These are phyloP conservation scores for Morpho deidamia DNA, from an alignment of 2,888 invertebrate species.

Conservation along the genomic window DNA sequence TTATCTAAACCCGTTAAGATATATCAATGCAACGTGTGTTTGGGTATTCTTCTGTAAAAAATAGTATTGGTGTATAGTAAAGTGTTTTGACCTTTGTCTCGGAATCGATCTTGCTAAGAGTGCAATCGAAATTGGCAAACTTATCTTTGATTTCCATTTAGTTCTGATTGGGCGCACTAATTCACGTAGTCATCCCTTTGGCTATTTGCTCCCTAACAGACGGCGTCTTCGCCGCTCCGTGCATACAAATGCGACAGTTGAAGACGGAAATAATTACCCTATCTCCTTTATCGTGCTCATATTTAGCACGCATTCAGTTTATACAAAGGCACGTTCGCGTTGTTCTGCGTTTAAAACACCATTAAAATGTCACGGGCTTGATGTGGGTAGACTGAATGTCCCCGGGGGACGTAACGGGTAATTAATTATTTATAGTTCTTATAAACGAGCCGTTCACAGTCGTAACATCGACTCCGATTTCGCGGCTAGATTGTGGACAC, in stretches of 20 bases:
- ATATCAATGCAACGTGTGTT: too few species aligned
- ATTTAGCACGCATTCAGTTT: constrained; percentile 36
- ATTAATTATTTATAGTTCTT: constrained; percentile 69
- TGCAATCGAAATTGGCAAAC: constrained; percentile 64
- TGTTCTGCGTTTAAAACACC: constrained; percentile 59
- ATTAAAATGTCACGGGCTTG: constrained; percentile 69
- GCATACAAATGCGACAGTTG: constrained; percentile 42
- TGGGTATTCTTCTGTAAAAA: too few species aligned
- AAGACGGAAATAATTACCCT: constrained; percentile 52
- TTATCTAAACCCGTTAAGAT: too few species aligned
- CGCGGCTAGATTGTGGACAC: constrained; percentile 23
- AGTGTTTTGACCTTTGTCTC: too few species aligned
- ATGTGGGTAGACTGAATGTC: constrained; percentile 48
- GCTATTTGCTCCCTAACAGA: constrained; percentile 46
- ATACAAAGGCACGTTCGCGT: constrained; percentile 45
- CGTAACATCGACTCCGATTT: constrained; percentile 30
- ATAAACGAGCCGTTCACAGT: constrained; percentile 36
- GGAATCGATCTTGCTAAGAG: too few species aligned
- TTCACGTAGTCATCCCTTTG: constrained; percentile 45
- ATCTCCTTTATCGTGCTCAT: constrained; percentile 35
- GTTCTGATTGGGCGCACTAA: constrained; percentile 60
- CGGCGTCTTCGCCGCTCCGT: constrained; percentile 42
- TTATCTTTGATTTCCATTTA: constrained; percentile 29
- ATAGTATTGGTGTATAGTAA: too few species aligned
- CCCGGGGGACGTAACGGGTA: constrained; percentile 39